Conservation (phyloP, 2,888 invertebrate species). For the Acleris emargana region DNA sequence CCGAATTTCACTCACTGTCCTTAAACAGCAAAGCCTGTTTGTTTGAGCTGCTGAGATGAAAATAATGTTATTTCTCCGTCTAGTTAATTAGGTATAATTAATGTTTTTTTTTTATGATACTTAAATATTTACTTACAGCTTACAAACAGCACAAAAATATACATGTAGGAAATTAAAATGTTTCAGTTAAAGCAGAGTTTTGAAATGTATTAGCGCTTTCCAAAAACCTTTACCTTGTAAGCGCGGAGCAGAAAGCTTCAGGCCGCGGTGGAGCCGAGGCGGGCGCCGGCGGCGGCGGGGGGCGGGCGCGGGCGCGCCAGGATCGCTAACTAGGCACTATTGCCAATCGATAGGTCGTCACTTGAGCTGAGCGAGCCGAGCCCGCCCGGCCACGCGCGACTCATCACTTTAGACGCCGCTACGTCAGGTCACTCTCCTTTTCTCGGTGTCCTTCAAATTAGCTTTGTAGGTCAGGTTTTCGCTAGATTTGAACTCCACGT, state of each 20-base stretch:
- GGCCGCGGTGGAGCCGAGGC: slow-evolving; percentile 37
- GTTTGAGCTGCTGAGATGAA: too few species aligned
- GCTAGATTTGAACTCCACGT: slow-evolving; percentile 72
- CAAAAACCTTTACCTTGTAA: not conserved
- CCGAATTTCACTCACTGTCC: too few species aligned
- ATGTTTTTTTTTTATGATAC: too few species aligned
- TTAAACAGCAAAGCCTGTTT: too few species aligned
- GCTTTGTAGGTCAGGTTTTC: slow-evolving; percentile 84
- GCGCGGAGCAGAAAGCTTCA: not conserved
- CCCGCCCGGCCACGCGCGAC: slow-evolving; percentile 74
- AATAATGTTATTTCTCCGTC: too few species aligned
- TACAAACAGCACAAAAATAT: too few species aligned
- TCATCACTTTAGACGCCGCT: slow-evolving; percentile 82
- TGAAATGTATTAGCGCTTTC: not conserved
- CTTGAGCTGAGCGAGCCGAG: slow-evolving; percentile 61
- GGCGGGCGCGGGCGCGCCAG: slow-evolving; percentile 50
- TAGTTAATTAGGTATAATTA: too few species aligned
- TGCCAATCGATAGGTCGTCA: slow-evolving; percentile 83
- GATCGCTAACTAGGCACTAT: slow-evolving; percentile 82
- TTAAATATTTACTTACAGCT: too few species aligned
- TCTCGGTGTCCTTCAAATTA: slow-evolving; percentile 84
- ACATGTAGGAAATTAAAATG: too few species aligned
- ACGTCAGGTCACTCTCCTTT: slow-evolving; percentile 84
- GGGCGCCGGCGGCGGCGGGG: slow-evolving; percentile 44
- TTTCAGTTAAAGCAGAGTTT: not conserved